Evolutionary conservation across 2,888 invertebrate species (phyloP).

Genomic region (Muscina levida): DNA sequence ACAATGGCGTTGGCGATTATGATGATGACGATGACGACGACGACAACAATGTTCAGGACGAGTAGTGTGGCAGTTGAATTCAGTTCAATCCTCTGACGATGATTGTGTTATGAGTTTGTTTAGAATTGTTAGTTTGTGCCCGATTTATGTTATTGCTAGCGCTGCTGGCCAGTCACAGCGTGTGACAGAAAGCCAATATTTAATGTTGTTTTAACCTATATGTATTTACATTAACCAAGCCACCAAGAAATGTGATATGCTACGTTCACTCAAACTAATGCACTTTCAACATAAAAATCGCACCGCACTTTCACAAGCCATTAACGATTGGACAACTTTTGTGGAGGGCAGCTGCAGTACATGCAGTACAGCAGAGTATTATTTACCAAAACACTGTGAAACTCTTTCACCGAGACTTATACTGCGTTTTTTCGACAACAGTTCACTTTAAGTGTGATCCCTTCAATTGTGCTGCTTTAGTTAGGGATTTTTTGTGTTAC

Average conservation of each 20-base stretch:
- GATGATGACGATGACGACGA: constrained; percentile 13
- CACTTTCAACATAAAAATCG: not conserved
- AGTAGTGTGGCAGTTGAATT: constrained; percentile 13
- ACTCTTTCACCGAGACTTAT: too few species aligned
- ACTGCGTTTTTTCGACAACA: not conserved
- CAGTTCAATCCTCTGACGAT: constrained; percentile 24
- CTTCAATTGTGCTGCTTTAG: constrained; percentile 29
- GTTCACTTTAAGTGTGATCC: not conserved
- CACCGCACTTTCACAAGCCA: too few species aligned
- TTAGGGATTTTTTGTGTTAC: constrained; percentile 54
- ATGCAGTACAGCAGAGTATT: too few species aligned
- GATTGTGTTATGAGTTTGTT: constrained; percentile 23
- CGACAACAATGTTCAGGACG: not conserved
- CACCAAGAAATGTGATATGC: not conserved
- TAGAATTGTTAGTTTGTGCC: not conserved
- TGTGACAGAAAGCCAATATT: constrained; percentile 50
- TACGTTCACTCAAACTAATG: constrained; percentile 6
- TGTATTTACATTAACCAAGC: constrained; percentile 35
- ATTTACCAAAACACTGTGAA: too few species aligned
- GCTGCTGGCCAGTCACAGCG: constrained; percentile 22
- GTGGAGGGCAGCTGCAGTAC: too few species aligned
- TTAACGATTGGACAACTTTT: too few species aligned
- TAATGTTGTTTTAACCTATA: constrained; percentile 57
- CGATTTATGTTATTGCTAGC: constrained; percentile 41
- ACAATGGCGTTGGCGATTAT: not conserved